A percentile compares a stretch with the other conserved stretches of the same genome.
Conservation (phyloP, 2,113 vertebrate species). For the Cyanocitta stelleri region DNA sequence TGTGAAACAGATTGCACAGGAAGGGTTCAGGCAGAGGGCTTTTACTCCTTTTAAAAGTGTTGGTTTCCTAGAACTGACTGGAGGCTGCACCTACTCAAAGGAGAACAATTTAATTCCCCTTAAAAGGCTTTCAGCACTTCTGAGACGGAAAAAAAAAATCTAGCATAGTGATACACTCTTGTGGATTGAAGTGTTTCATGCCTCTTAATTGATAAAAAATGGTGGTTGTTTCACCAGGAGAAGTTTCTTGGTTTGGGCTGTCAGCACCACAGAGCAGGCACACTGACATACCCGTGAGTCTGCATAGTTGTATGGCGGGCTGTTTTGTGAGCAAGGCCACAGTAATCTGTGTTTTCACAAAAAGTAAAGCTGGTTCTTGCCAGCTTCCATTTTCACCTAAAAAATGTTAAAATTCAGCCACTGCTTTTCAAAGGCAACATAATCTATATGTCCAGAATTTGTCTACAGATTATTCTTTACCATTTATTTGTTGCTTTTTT, state of each 20-base stretch:
- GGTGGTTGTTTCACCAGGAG: not conserved
- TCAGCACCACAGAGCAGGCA: not conserved
- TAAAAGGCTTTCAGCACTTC: not conserved
- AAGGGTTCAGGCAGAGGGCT: not conserved
- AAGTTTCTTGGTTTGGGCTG: not conserved
- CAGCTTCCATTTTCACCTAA: not conserved
- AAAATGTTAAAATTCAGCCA: not conserved
- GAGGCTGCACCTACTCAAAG: not conserved
- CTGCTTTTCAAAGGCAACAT: not conserved
- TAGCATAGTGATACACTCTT: not conserved
- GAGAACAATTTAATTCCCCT: not conserved
- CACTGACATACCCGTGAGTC: accelerated
- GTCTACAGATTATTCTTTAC: not conserved
- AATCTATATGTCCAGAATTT: not conserved
- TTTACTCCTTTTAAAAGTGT: not conserved
- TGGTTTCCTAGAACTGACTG: not conserved
- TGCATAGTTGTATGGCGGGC: not conserved
- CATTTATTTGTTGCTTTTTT: not conserved
- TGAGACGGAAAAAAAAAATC: not conserved
- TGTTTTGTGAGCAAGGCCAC: not conserved
- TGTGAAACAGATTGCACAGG: not conserved
- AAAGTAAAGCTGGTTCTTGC: not conserved
- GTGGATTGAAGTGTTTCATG: not conserved
- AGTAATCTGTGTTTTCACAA: not conserved
- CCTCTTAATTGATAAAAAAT: not conserved